These are phyloP conservation scores for Spilogale gracilis DNA, from an alignment of 2,113 vertebrate species.

Conservation along the genomic window DNA sequence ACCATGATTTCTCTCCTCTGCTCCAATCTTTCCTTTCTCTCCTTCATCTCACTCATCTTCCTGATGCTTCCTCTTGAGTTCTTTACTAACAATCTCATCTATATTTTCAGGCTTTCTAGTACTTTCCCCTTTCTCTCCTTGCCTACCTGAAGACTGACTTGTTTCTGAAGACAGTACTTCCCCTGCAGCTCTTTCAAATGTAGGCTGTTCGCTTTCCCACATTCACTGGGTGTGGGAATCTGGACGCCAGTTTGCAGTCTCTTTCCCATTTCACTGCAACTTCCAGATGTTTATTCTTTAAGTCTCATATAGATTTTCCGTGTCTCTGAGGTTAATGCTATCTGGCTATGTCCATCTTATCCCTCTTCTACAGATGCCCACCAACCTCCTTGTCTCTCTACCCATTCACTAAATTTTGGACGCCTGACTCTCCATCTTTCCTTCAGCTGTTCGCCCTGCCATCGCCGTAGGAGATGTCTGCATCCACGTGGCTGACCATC, in stretches of 20 bases:
- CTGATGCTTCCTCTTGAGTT: not conserved
- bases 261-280: not conserved
- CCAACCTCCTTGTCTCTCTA: not conserved
- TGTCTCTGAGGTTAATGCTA: not conserved
- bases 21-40: not conserved
- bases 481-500: not conserved
- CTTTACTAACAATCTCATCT: not conserved
- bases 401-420: not conserved
- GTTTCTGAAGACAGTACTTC: not conserved
- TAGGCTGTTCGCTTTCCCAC: not conserved
- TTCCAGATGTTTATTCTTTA: not conserved
- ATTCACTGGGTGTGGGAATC: not conserved
- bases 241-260: not conserved
- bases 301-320: not conserved
- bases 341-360: not conserved
- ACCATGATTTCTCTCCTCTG: not conserved
- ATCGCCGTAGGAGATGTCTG: not conserved
- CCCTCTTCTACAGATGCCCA: not conserved
- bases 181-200: not conserved
- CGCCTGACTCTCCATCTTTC: not conserved
- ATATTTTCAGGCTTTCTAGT: not conserved
- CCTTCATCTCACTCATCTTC: not conserved
- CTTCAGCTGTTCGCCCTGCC: not conserved
- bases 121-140: not conserved
- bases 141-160: not conserved